Conservation (phyloP, 2,888 invertebrate genomes). For the Eristalis intricaria region DNA sequence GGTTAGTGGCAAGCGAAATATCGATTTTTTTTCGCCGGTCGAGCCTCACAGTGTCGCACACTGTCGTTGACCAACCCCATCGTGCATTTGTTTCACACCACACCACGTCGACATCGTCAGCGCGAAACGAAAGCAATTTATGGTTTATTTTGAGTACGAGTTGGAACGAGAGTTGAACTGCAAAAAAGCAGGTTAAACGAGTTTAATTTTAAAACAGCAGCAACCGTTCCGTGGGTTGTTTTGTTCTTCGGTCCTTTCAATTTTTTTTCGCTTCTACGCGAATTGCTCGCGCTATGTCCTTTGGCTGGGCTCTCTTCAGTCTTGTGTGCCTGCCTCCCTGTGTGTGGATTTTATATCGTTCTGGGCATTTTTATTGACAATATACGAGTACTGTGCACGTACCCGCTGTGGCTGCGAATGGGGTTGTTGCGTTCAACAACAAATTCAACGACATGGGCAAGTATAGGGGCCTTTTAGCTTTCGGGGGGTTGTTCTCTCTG, state of each 20-base stretch:
- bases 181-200: constrained; percentile 61
- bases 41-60: constrained; percentile 7
- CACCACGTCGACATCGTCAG: not conserved
- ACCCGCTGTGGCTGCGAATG: constrained; percentile 17
- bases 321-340: not conserved
- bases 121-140: constrained; percentile 25
- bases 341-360: not conserved
- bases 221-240: constrained; percentile 17
- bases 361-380: constrained; percentile 13
- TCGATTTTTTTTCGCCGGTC: constrained; percentile 49
- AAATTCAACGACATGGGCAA: constrained; percentile 30
- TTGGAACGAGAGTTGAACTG: constrained; percentile 49
- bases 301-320: constrained; percentile 1
- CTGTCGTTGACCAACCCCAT: constrained; percentile 47
- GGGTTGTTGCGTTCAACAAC: constrained; percentile 42
- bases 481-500: constrained; percentile 22
- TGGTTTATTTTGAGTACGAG: constrained; percentile 49
- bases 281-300: constrained; percentile 26
- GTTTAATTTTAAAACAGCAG: constrained; percentile 52
- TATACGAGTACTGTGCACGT: not conserved
- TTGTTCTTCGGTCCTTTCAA: not conserved
- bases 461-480: constrained; percentile 33
- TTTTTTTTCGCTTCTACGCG: not conserved
- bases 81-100: constrained; percentile 10
- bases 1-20: constrained; percentile 10